Base-by-base conservation (phyloP, 2,888 invertebrate genomes). In the Leptinotarsa peninsularis region DNA sequence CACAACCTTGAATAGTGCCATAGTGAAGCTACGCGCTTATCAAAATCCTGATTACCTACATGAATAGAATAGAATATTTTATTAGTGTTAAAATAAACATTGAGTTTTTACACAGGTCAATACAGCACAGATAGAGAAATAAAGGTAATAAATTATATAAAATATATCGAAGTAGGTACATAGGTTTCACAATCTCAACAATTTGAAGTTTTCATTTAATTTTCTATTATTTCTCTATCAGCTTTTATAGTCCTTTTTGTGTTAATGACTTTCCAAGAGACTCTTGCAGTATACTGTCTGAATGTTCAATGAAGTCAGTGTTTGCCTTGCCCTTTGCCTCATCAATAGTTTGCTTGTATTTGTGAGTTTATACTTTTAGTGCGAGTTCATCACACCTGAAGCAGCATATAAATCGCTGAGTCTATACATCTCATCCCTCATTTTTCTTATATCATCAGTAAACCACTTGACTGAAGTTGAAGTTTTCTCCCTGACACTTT, bases 181-280 rank as follows among this genome's bases (percentile, higher is more conserved):
- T 21, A 21, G 21, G 21, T 21, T 21, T 21, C 21, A 21, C 21
- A 21, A 21, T 21, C 21, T 21, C 21, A 21, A 21, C 21, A 21
- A 21, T 21, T 21, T 21, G 21, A 21, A 21, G 21, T 21, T 21
- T 21, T 21, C 21, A 21, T 21, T 21, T 21, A 21, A 21, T 21
- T 21, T 21, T 21, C 21, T 21, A 21, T 21, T 21, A 21, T 21
- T 21, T 21, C 21, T 21, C 21, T 21, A n/a, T 67, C 14, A 18
- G 49, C 52, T 17, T 50, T 67, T 52, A 15, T 52, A 49, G 15
- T 21, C 15, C 49, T 67, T n/a, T 21, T 15, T 21, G n/a, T 67
- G 21, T 67, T 67, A 67, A 67, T 67, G 13, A 67, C 52, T 67
- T 67, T 67, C 67, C 52, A 67, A 50, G 52, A 52, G 52, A 27